Base-by-base conservation (phyloP, 2,888 invertebrate genomes). In the Baronia brevicornis region DNA sequence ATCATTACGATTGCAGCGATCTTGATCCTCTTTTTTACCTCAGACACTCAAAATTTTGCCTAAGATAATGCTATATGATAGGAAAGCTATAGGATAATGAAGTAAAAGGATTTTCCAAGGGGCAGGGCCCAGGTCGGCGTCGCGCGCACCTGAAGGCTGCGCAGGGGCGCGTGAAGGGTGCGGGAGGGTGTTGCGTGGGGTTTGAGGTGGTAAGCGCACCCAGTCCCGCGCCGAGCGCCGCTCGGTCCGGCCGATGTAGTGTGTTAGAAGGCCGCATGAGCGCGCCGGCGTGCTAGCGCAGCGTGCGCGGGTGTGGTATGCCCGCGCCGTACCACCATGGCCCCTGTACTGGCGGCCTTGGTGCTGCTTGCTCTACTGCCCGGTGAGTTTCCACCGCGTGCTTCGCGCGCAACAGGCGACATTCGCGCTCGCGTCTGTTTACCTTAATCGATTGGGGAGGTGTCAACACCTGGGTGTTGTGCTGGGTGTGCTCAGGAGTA, bases 221-320 rank as follows among this genome's bases (percentile, higher is more conserved):
- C 65, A 72, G 78, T 73, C 69, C 73, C 78, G 79, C 70, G 77
- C 78, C 70, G 68, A 59, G 72, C 68, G 72, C 72, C 65, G 75
- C 69, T 65, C 65, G 75, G 74, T 68, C 66, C 71, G 77, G 74
- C 68, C 64, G 72, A 60, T 55, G 57, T 63, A 44, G 46, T 43
- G 43, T 44, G 47, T 54, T 40, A 55, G 43, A 48, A 54, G 69
- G 69, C 68, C 72, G 79, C 70, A 79, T 77, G 74, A 75, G 73
- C 71, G 75, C 75, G 77, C 62, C 73, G 62, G 66, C 66, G 74
- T 79, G 78, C 74, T 80, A 79, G 79, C 78, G 78, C 75, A 68
- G 72, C 73, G 74, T 67, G 79, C 79, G 79, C 80, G 79, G 77
- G 78, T 77, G 80, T 77, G 79, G 74, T 78, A 78, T 79, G 80